Conservation (phyloP, 2,888 invertebrate species). For the Sericinus montela region DNA sequence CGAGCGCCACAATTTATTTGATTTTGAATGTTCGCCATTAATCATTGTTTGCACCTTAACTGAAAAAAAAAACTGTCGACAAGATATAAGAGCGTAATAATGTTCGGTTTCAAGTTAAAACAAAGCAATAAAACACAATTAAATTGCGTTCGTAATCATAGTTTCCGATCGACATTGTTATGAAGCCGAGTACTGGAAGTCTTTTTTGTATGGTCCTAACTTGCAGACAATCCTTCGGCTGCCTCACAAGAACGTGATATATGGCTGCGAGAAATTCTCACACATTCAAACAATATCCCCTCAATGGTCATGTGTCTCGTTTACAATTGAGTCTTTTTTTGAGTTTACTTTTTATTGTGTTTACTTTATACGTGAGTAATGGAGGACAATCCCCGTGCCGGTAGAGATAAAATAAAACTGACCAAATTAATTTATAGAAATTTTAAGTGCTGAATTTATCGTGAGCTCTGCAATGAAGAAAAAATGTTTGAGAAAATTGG, state of each 20-base stretch:
- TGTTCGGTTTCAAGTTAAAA: conserved; percentile 1
- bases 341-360: no score
- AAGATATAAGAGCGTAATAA: neutral
- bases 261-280: conserved; percentile 7
- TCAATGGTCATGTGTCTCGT: neutral
- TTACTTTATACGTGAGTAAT: no score
- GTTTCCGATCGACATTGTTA: conserved; percentile 18
- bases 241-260: conserved; percentile 1
- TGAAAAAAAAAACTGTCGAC: neutral
- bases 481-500: no score
- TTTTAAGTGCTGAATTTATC: no score
- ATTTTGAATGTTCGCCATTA: neutral
- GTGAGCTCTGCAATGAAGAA: no score
- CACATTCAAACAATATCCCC: neutral
- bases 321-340: neutral
- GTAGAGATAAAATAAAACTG: no score
- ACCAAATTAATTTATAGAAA: no score
- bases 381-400: no score
- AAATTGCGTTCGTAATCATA: conserved; percentile 11
- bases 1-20: no score
- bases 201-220: conserved; percentile 8
- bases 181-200: neutral
- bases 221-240: conserved; percentile 5
- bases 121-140: conserved; percentile 15
- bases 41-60: neutral